Conservation (phyloP, 53 echinoderm and acorn worm species). For the Zoroaster sp. region DNA sequence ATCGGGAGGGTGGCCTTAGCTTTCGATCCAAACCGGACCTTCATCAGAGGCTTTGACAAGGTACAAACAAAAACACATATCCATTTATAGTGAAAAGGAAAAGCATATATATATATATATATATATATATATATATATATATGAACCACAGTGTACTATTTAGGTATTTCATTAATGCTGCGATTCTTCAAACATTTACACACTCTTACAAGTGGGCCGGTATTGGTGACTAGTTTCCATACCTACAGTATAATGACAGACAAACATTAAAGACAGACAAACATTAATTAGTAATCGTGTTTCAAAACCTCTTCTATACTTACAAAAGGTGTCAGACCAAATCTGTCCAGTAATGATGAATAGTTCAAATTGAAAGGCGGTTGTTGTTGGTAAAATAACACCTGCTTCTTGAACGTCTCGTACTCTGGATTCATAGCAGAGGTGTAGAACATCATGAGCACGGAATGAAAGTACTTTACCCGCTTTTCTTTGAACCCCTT, state of each 20-base stretch:
- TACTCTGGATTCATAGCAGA: conserved; percentile 70
- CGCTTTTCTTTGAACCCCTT: background rate
- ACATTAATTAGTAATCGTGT: background rate
- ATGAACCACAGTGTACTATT: background rate
- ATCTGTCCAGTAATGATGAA: background rate
- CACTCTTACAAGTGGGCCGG: background rate
- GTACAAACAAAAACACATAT: too few relatives aligned
- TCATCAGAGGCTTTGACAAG: too few relatives aligned
- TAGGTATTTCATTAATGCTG: background rate
- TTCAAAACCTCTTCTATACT: background rate
- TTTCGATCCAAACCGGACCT: too few relatives aligned
- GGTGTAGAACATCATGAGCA: conserved; percentile 75
- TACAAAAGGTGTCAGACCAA: background rate
- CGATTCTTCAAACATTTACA: background rate
- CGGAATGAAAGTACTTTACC: conserved; percentile 53
- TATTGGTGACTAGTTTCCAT: background rate
- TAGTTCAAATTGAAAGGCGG: conserved; percentile 68
- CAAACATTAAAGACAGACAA: too few relatives aligned
- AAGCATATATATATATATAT: too few relatives aligned
- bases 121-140: background rate
- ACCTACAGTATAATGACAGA: too few relatives aligned
- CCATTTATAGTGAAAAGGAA: too few relatives aligned
- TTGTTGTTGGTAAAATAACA: conserved; percentile 33
- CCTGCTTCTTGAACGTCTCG: conserved; percentile 64
- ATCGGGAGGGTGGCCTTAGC: too few relatives aligned